A percentile compares a stretch with the other conserved stretches of the same genome.
Evolutionary conservation across 1,140 invertebrate genomes (phyloP).

Genomic region (Trichonephila clavata): DNA sequence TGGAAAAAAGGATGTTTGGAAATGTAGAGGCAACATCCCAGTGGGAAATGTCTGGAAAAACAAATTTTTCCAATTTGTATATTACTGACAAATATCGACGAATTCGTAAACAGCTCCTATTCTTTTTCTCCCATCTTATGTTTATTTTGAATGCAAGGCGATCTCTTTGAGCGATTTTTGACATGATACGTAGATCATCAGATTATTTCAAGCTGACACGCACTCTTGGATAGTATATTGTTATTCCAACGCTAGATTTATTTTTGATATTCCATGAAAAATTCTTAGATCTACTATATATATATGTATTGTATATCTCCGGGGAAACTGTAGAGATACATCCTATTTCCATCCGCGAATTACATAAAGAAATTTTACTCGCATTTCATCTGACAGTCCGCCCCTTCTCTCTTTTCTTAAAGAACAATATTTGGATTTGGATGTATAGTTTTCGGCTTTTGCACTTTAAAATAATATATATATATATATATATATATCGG

Average conservation of each 20-base stretch:
- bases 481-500: background rate
- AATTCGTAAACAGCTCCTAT: conserved; percentile 3
- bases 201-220: background rate
- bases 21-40: background rate
- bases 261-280: background rate
- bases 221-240: background rate
- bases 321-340: background rate
- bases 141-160: background rate
- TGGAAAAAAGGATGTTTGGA: background rate
- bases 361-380: conserved; percentile 3
- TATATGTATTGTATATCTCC: background rate
- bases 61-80: conserved; percentile 25
- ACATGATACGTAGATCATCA: conserved; percentile 1
- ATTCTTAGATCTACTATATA: background rate
- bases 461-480: background rate
- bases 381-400: background rate
- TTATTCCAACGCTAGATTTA: background rate
- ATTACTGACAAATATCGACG: conserved; percentile 27
- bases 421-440: background rate
- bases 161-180: conserved; percentile 15
- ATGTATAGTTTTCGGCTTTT: background rate
- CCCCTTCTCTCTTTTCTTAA: background rate
- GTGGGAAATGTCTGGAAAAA: background rate
- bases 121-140: conserved; percentile 6
- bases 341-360: background rate